Evolutionary conservation across 2,797 vertebrate genomes (phyloP).

Genomic region (Coregonus sp.): DNA sequence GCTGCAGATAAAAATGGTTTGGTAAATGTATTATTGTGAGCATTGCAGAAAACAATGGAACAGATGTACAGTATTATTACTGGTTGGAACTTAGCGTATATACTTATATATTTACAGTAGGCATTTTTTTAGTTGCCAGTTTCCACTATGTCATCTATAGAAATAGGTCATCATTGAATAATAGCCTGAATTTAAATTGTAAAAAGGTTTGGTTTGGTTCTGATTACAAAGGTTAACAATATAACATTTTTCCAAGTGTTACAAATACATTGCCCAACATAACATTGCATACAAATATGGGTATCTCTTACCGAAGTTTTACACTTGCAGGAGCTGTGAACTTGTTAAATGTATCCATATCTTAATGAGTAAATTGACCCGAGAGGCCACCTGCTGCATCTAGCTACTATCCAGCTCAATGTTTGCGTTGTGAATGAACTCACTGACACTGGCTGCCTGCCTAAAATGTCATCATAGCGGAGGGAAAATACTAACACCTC

Average conservation of each 20-base stretch:
- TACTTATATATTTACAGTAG: background rate
- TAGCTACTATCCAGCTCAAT: background rate
- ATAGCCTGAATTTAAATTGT: background rate
- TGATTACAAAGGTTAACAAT: background rate
- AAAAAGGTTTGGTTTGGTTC: background rate
- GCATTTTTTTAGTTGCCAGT: background rate
- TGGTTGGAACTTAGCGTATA: background rate
- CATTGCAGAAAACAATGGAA: background rate
- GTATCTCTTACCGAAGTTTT: constrained; percentile 84
- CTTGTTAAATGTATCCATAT: constrained; percentile 86
- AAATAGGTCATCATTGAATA: background rate
- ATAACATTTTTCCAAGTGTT: background rate
- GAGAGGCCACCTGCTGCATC: background rate
- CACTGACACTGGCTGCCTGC: background rate
- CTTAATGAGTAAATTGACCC: constrained; percentile 2
- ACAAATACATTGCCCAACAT: background rate
- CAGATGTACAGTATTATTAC: background rate
- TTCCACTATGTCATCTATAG: background rate
- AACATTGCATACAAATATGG: background rate
- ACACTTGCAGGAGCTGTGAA: constrained; percentile 84
- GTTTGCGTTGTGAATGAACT: background rate
- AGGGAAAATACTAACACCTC: constrained; percentile 25
- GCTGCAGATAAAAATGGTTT: background rate
- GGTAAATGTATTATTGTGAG: background rate
- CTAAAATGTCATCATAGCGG: constrained; percentile 17